phyloP scores from a whole-genome alignment of 2,888 invertebrate species.

The Pammene fasciana region DNA sequence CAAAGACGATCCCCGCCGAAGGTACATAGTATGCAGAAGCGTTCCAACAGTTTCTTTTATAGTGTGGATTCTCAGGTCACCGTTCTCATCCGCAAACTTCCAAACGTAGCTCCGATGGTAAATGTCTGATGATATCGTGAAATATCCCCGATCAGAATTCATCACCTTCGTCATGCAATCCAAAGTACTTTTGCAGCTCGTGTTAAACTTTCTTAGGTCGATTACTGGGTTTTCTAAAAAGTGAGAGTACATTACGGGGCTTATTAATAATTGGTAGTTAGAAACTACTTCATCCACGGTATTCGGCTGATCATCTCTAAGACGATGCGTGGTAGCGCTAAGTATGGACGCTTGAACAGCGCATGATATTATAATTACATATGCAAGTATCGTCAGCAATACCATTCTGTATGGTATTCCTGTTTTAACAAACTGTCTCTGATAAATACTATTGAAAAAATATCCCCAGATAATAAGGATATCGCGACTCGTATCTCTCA shows the following conservation, averaged over 20 bases:
- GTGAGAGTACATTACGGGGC: neutral
- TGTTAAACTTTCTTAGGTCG: constrained; percentile 40
- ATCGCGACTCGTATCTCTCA: constrained; percentile 46
- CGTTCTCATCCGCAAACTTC: neutral
- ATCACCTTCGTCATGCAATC: neutral
- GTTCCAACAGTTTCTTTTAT: constrained; percentile 45
- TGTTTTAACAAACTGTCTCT: constrained; percentile 42
- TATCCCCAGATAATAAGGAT: constrained; percentile 54
- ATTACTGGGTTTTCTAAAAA: neutral
- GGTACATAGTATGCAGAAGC: constrained; percentile 48
- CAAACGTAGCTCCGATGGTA: neutral
- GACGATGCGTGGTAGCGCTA: constrained; percentile 45
- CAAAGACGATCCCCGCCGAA: constrained; percentile 53
- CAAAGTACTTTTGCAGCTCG: neutral
- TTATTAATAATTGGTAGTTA: constrained; percentile 39
- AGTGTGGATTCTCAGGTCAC: constrained; percentile 43
- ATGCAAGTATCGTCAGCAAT: constrained; percentile 47
- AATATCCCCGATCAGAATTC: neutral
- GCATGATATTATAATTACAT: constrained; percentile 53
- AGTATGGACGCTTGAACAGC: constrained; percentile 50
- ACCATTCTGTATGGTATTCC: constrained; percentile 49
- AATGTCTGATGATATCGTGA: neutral
- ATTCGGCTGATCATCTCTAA: constrained; percentile 45
- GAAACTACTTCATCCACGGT: constrained; percentile 42
- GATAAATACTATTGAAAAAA: constrained; percentile 49